A percentile compares a stretch with the other conserved stretches of the same genome.
phyloP scores from a whole-genome alignment of 2,113 vertebrate species.

The Hypocryptadius cinnamomeus region DNA sequence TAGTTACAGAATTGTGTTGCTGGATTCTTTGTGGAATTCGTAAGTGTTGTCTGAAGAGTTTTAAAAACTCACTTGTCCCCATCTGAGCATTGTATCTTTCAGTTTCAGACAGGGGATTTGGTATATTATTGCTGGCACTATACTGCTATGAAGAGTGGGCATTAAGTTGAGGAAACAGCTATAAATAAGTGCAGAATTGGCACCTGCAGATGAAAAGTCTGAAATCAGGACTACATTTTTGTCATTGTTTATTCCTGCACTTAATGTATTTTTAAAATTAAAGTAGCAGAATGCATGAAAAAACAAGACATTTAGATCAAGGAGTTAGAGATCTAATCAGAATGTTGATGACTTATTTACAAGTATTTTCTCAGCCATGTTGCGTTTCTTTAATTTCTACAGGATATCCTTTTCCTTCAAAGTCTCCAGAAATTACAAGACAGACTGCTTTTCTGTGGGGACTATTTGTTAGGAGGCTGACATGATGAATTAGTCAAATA shows the following conservation, averaged over 20 bases:
- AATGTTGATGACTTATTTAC: constrained; percentile 52
- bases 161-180: neutral
- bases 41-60: neutral
- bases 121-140: neutral
- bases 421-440: constrained; percentile 33
- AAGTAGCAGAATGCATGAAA: neutral
- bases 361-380: constrained; percentile 32
- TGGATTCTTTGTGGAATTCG: neutral
- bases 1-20: neutral
- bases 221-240: neutral
- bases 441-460: constrained; percentile 31
- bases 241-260: neutral
- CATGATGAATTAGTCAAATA: constrained; percentile 71
- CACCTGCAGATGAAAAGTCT: neutral
- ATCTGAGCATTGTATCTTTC: neutral
- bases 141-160: neutral
- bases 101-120: neutral
- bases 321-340: constrained; percentile 22
- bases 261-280: neutral
- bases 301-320: neutral
- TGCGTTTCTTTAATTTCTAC: constrained; percentile 59
- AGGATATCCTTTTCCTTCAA: constrained; percentile 65
- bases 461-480: constrained; percentile 65
- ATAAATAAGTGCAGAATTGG: neutral
- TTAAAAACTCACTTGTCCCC: neutral